These are phyloP conservation scores for Melieria crassipennis DNA, from an alignment of 2,888 invertebrate genomes.

Conservation along the genomic window DNA sequence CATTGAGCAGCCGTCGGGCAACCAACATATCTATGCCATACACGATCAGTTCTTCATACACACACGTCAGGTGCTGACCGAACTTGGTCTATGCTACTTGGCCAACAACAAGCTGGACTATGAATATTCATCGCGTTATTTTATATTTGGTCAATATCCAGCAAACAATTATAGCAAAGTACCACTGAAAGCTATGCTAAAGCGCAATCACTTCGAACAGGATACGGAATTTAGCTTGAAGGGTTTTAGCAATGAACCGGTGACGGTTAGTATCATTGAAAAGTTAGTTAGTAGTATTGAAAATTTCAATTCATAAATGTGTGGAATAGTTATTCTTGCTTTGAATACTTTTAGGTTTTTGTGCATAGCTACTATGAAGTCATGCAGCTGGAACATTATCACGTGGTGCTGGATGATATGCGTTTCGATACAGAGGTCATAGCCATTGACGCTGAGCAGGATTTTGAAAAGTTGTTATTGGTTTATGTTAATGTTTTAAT, in stretches of 20 bases:
- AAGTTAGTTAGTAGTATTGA: not conserved
- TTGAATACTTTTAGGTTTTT: slow-evolving; percentile 48
- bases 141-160: slow-evolving; percentile 53
- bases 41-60: slow-evolving; percentile 47
- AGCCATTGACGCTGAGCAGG: slow-evolving; percentile 56
- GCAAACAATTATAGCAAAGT: slow-evolving; percentile 15
- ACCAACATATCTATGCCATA: slow-evolving; percentile 47
- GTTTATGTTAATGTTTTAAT: not conserved
- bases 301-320: not conserved
- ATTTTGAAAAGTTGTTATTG: slow-evolving; percentile 51
- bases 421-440: slow-evolving; percentile 50
- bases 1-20: slow-evolving; percentile 38
- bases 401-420: slow-evolving; percentile 40
- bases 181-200: slow-evolving; percentile 24
- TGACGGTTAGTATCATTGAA: slow-evolving; percentile 47
- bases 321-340: not conserved
- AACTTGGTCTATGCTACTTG: slow-evolving; percentile 62
- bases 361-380: slow-evolving; percentile 61
- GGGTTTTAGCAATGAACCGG: slow-evolving; percentile 50
- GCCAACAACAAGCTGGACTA: slow-evolving; percentile 53
- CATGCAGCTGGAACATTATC: slow-evolving; percentile 55
- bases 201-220: slow-evolving; percentile 55
- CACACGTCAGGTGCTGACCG: slow-evolving; percentile 60
- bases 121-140: slow-evolving; percentile 52
- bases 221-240: slow-evolving; percentile 54